These are phyloP conservation scores for Bovichtus diacanthus DNA, from an alignment of 2,797 vertebrate species.

Conservation along the genomic window DNA sequence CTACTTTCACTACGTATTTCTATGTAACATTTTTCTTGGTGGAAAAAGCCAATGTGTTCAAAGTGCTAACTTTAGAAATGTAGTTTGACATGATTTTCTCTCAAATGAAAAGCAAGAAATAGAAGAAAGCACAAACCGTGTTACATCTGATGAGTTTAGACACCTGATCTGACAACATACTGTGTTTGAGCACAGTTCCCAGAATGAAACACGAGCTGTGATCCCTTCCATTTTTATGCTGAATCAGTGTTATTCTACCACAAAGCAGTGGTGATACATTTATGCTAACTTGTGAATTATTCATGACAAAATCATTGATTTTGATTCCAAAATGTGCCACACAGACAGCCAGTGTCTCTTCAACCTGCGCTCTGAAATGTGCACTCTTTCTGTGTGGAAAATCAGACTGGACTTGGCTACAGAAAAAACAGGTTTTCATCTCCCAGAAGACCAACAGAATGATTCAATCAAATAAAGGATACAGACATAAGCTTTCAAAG, in stretches of 20 bases:
- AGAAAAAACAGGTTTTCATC: constrained; percentile 40
- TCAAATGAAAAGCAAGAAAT: not conserved
- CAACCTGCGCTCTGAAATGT: constrained; percentile 25
- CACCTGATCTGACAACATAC: constrained; percentile 33
- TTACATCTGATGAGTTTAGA: constrained; percentile 28
- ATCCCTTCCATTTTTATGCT: constrained; percentile 41
- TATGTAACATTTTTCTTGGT: not conserved
- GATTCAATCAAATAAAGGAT: constrained; percentile 57
- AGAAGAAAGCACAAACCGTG: not conserved
- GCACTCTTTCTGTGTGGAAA: constrained; percentile 28
- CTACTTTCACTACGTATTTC: not conserved
- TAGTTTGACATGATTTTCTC: not conserved
- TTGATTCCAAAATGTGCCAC: constrained; percentile 37
- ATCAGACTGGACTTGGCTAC: constrained; percentile 26
- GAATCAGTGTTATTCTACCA: constrained; percentile 56
- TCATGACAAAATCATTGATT: constrained; percentile 64
- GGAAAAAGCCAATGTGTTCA: not conserved
- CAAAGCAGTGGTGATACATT: constrained; percentile 29
- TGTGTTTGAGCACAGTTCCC: constrained; percentile 12
- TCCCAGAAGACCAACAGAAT: constrained; percentile 44
- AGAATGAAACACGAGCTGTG: constrained; percentile 30
- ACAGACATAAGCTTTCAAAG: constrained; percentile 44
- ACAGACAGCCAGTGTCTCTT: constrained; percentile 11
- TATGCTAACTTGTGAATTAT: constrained; percentile 63
- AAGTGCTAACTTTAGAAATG: constrained; percentile 18